Evolutionary conservation across 2,888 invertebrate species (phyloP).

Genomic region (Caenorhabditis wallacei): DNA sequence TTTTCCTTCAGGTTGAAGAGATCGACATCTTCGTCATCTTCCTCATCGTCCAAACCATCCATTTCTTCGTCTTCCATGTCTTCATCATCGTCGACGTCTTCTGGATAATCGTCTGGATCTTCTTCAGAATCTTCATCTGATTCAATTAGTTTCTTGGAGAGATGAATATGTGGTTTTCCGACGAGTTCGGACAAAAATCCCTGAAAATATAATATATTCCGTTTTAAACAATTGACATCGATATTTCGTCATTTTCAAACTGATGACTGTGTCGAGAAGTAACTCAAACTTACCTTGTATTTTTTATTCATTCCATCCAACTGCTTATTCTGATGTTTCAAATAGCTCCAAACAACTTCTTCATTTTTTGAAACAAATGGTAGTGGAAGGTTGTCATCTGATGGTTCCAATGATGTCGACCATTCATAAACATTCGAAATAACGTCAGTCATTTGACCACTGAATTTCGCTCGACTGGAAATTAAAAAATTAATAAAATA

Average conservation of each 20-base stretch:
- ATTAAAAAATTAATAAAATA: neutral
- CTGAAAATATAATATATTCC: slow-evolving; percentile 17
- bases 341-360: slow-evolving; percentile 65
- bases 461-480: slow-evolving; percentile 51
- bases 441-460: slow-evolving; percentile 21
- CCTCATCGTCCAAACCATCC: slow-evolving; percentile 41
- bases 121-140: slow-evolving; percentile 47
- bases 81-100: slow-evolving; percentile 48
- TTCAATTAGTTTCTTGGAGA: slow-evolving; percentile 28
- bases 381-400: slow-evolving; percentile 50
- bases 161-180: slow-evolving; percentile 38
- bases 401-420: slow-evolving; percentile 52
- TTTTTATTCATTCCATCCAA: slow-evolving; percentile 44
- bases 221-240: neutral
- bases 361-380: slow-evolving; percentile 66
- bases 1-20: slow-evolving; percentile 66
- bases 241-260: neutral
- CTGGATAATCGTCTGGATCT: slow-evolving; percentile 47
- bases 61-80: slow-evolving; percentile 37
- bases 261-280: no score
- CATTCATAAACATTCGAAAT: slow-evolving; percentile 57
- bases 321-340: slow-evolving; percentile 64
- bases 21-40: slow-evolving; percentile 66
- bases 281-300: slow-evolving; percentile 35
- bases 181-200: slow-evolving; percentile 46